Conservation (phyloP, 1,140 invertebrate genomes). For the Danaus plexippus region DNA sequence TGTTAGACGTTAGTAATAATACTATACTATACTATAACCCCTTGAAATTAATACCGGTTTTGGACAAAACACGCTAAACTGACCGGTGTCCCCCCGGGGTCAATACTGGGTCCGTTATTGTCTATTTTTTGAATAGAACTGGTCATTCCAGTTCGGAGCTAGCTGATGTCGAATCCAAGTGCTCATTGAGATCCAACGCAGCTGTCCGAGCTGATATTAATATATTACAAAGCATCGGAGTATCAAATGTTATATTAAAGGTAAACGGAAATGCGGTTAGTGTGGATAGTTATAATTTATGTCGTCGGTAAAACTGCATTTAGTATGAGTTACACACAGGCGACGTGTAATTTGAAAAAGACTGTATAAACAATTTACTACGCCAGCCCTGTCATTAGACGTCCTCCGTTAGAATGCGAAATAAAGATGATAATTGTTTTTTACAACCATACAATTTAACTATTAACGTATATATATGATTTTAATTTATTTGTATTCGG, state of each 20-base stretch:
- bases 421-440: not conserved
- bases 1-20: conserved; percentile 39
- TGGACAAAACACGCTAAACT: conserved; percentile 44
- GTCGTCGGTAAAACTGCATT: no score
- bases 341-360: conserved; percentile 14
- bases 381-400: conserved; percentile 23
- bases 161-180: no score
- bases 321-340: not conserved
- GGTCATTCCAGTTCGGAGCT: conserved; percentile 58
- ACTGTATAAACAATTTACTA: conserved; percentile 32
- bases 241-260: no score
- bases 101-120: conserved; percentile 50
- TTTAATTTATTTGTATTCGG: no score
- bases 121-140: conserved; percentile 59
- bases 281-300: no score
- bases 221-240: no score
- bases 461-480: no score
- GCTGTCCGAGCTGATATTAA: conserved; percentile 24
- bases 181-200: conserved; percentile 33
- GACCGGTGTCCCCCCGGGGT: conserved; percentile 63
- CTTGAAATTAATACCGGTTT: conserved; percentile 54
- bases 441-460: no score
- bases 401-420: conserved; percentile 2
- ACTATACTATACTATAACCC: conserved; percentile 44
- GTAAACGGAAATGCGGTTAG: no score